Percentiles rank a stretch among this genome's conserved stretches.
Conservation (phyloP, 2,888 invertebrate species). For the Eilema depressum region DNA sequence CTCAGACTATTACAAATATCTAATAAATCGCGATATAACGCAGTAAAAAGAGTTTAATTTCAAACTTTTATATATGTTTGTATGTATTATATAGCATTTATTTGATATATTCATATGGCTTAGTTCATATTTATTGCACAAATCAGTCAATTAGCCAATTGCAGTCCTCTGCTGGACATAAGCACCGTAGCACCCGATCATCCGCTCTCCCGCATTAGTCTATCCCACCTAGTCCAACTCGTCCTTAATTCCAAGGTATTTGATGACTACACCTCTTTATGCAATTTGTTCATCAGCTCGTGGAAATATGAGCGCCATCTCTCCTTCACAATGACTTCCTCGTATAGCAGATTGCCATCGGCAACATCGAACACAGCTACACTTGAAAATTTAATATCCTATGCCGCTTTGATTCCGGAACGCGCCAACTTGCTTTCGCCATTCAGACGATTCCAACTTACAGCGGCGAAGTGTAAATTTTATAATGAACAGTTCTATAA, state of each 20-base stretch:
- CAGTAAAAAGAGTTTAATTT: not conserved
- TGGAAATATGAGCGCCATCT: not conserved
- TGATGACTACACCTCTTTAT: no score
- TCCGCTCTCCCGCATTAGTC: no score
- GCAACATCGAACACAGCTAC: not conserved
- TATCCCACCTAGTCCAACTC: no score
- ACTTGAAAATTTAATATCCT: not conserved
- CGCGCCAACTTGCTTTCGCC: not conserved
- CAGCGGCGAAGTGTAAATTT: no score
- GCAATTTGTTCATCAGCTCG: not conserved
- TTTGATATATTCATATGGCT: not conserved
- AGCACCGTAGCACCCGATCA: no score
- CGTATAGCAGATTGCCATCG: not conserved
- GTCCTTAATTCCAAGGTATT: no score
- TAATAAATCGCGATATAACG: not conserved
- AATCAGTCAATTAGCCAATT: not conserved
- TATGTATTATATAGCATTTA: constrained; percentile 1
- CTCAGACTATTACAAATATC: not conserved
- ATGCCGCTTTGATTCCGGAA: not conserved
- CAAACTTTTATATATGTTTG: not conserved
- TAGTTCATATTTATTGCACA: not conserved
- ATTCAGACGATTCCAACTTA: not conserved
- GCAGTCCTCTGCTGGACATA: no score
- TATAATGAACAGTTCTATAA: no score
- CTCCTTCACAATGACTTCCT: not conserved